Base-by-base conservation (phyloP, 2,113 vertebrate genomes). In the Ammodramus savannarum region DNA sequence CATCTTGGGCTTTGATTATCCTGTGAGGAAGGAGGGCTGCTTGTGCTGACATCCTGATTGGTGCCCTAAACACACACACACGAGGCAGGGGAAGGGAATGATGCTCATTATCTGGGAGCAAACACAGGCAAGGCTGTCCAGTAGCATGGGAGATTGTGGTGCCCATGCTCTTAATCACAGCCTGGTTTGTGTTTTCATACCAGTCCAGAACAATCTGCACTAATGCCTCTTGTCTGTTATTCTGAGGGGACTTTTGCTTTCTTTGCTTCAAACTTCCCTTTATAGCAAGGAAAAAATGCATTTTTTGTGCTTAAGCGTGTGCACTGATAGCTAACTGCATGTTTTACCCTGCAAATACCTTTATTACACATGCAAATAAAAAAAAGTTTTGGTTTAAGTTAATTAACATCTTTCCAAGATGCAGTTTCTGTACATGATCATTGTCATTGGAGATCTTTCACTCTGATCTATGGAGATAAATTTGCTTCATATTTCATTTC, bases 141-240 rank as follows among this genome's bases (percentile, higher is more conserved):
- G 55, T 49, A 31, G 36, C 18, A 2, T 6, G 21, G 58, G 26
- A 59, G 43, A 46, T 23, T 0, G 0, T 48, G 63, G 34, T 51
- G 49, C 49, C 58, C n/a, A 48, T 36, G n/a, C 27, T 49, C 32
- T 52, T 58, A 22, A 77, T 82, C 76, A 29, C 75, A 72, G 54
- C 62, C 44, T 25, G 49, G 11, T 21, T 18, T 39, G 6, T 25
- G 27, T 68, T 90, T 66, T 57, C 32, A 12, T 61, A 15, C 20
- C 32, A 61, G 22, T 41, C 22, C 92, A 29, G 38, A 52, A 41
- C 36, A 61, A 21, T 39, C 63, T 16, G 23, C 26, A 7, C 13
- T 41, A 26, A 34, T 3, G 3, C 2, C 11, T 39, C 36, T 38
- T 59, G 8, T 67, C 68, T 83, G 15, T 43, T 74, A 22, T 43